Conservation (phyloP, 2,797 vertebrate species). For the Ara ararauna region DNA sequence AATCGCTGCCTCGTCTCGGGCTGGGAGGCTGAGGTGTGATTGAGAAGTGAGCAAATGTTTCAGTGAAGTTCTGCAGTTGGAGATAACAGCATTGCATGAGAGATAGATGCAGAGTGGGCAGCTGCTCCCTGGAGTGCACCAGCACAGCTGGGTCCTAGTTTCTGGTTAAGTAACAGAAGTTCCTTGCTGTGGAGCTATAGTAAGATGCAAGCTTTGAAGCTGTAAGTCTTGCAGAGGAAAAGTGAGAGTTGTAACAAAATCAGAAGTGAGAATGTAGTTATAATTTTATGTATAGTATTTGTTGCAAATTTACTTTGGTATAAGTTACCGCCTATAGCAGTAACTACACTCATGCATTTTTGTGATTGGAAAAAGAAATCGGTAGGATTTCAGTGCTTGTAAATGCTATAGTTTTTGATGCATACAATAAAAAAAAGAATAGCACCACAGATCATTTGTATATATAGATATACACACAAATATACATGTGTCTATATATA, state of each 20-base stretch:
- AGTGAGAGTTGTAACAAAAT: neutral
- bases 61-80: rapidly evolving
- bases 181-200: rapidly evolving
- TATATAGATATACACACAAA: neutral
- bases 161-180: rapidly evolving
- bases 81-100: rapidly evolving
- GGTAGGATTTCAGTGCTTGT: neutral
- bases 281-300: neutral
- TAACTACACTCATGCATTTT: neutral
- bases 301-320: neutral
- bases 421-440: neutral
- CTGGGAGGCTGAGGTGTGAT: rapidly evolving
- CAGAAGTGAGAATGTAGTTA: neutral
- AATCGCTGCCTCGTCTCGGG: rapidly evolving
- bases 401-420: neutral
- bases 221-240: neutral
- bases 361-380: neutral
- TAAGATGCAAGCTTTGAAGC: neutral
- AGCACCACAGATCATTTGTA: neutral
- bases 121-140: neutral
- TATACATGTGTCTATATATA: neutral
- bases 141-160: neutral
- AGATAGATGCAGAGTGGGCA: rapidly evolving
- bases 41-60: rapidly evolving
- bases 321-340: neutral